phyloP scores from a whole-genome alignment of 2,888 invertebrate species.

The Caenorhabditis sp. region DNA sequence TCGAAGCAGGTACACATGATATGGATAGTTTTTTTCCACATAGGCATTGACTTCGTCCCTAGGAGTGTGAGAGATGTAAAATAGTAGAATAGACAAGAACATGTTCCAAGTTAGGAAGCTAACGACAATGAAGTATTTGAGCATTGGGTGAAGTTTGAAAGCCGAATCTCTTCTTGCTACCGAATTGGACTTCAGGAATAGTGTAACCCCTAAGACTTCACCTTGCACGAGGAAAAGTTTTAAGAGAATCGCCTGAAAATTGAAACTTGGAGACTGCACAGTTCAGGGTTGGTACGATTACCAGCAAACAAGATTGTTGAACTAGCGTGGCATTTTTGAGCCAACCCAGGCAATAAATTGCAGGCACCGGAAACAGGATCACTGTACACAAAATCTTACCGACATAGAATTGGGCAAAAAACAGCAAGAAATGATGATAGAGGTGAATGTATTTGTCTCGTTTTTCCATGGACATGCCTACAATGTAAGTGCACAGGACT shows the following conservation, averaged over 20 bases:
- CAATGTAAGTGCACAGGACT: too few relatives aligned
- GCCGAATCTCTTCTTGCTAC: not conserved
- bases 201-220: not conserved
- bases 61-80: not conserved
- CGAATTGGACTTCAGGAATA: not conserved
- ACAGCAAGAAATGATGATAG: too few relatives aligned
- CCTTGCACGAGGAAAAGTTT: slow-evolving; percentile 3
- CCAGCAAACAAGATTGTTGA: too few relatives aligned
- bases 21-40: not conserved
- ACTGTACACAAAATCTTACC: not conserved
- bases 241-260: slow-evolving; percentile 4
- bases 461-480: too few relatives aligned
- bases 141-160: not conserved
- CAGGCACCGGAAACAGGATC: slow-evolving; percentile 1
- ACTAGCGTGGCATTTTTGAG: not conserved
- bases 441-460: too few relatives aligned
- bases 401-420: too few relatives aligned
- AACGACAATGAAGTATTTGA: not conserved
- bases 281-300: too few relatives aligned
- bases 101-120: not conserved
- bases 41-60: not conserved
- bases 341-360: slow-evolving; percentile 19
- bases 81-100: not conserved
- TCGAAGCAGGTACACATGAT: slow-evolving; percentile 1
- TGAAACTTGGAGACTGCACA: too few relatives aligned